These are phyloP conservation scores for Pseudoatta argentina DNA, from an alignment of 1,140 invertebrate species.

Conservation along the genomic window DNA sequence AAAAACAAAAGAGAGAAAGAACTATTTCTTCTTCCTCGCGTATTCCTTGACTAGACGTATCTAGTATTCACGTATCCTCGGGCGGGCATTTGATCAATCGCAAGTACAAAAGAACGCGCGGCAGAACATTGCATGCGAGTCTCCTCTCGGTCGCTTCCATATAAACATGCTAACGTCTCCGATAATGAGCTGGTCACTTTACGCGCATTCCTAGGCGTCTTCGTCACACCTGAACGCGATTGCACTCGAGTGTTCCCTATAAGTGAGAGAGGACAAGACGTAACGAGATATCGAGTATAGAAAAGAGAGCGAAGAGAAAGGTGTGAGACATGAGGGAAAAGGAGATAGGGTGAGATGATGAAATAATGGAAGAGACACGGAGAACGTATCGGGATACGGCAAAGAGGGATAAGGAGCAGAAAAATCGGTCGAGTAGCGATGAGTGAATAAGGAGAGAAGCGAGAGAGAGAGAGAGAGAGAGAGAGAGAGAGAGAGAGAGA, in stretches of 20 bases:
- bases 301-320: neutral
- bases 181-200: slow-evolving; percentile 79
- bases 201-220: slow-evolving; percentile 42
- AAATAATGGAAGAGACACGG: slow-evolving; percentile 46
- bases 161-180: slow-evolving; percentile 82
- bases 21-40: neutral
- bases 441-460: slow-evolving; percentile 16
- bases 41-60: slow-evolving; percentile 64
- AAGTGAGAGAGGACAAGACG: slow-evolving; percentile 28
- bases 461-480: slow-evolving; percentile 49
- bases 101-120: slow-evolving; percentile 72
- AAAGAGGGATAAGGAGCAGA: slow-evolving; percentile 52
- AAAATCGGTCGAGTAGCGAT: slow-evolving; percentile 29
- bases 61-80: slow-evolving; percentile 23
- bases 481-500: slow-evolving; percentile 11
- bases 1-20: neutral
- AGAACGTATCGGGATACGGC: slow-evolving; percentile 35
- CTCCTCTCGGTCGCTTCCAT: slow-evolving; percentile 69
- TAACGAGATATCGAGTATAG: slow-evolving; percentile 1
- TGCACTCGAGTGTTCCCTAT: neutral
- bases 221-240: slow-evolving; percentile 57
- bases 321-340: neutral
- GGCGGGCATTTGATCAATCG: slow-evolving; percentile 76
- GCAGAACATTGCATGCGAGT: slow-evolving; percentile 21
- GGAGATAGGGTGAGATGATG: slow-evolving; percentile 35